Evolutionary conservation across 1,140 invertebrate genomes (phyloP).

Genomic region (Pogonognathellus flavescens): DNA sequence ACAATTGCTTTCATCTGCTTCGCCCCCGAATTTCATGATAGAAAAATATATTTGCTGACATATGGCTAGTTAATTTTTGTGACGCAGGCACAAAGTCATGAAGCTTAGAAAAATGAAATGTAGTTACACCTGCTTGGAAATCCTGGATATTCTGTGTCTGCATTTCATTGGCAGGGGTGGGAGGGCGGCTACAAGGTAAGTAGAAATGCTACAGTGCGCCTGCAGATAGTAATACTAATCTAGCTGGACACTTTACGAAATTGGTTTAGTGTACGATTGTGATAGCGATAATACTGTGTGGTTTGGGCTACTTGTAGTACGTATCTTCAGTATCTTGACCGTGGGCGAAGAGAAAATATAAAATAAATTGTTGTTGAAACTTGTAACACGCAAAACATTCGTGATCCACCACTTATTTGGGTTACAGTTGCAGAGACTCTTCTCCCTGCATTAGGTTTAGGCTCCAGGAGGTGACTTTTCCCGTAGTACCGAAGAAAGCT

Average conservation of each 20-base stretch:
- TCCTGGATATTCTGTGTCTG: no score
- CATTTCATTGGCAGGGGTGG: no score
- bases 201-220: background rate
- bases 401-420: background rate
- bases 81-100: no score
- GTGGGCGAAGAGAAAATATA: conserved; percentile 17
- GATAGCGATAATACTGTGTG: no score
- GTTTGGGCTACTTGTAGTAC: background rate
- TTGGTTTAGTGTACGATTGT: background rate
- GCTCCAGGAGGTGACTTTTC: conserved; percentile 12
- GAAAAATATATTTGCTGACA: no score
- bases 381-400: background rate
- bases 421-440: background rate
- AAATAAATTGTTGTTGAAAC: background rate
- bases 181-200: no score
- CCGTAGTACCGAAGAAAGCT: conserved; percentile 5
- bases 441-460: background rate
- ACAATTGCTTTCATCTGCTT: no score
- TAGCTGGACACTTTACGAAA: background rate
- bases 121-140: no score
- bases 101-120: no score
- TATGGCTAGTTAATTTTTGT: no score
- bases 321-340: background rate
- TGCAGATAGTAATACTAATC: background rate
- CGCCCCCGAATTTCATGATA: no score